phyloP scores from a whole-genome alignment of 92 coral and sea anemone genomes.

The Heliopora coerulea region DNA sequence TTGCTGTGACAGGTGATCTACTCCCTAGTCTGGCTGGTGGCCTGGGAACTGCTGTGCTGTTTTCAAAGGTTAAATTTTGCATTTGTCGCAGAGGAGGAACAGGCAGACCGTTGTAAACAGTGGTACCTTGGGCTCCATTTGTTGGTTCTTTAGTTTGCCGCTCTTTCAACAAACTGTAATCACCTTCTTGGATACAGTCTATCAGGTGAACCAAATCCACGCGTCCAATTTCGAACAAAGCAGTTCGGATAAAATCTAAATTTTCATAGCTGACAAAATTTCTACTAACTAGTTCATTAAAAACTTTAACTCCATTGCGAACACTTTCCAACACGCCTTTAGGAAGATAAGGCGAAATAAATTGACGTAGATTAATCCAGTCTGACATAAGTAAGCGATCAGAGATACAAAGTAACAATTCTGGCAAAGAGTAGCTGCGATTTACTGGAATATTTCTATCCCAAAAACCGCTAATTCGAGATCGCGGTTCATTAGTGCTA shows the following conservation, averaged over 20 bases:
- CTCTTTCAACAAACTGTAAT: neutral
- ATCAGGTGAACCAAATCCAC: neutral
- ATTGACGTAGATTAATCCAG: neutral
- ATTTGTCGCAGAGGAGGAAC: neutral
- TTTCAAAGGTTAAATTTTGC: neutral
- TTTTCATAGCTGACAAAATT: constrained; percentile 1
- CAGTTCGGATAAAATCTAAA: neutral
- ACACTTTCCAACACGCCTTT: neutral
- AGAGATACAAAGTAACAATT: neutral
- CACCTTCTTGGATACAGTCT: constrained; percentile 5
- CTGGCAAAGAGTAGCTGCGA: too few relatives aligned
- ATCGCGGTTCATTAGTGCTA: too few relatives aligned
- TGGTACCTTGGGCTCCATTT: neutral
- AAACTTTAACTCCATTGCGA: neutral
- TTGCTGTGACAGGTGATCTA: neutral
- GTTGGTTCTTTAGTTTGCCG: neutral
- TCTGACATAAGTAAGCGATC: neutral
- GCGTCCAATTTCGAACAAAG: neutral
- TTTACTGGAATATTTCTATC: too few relatives aligned
- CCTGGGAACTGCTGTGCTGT: neutral
- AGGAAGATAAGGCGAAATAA: neutral
- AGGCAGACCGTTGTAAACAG: neutral
- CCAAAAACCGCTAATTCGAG: too few relatives aligned
- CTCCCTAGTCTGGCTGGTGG: too few relatives aligned
- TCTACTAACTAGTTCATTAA: constrained; percentile 17